Base-by-base conservation (phyloP, 2,888 invertebrate species). In the Psococerastis gibbosa region DNA sequence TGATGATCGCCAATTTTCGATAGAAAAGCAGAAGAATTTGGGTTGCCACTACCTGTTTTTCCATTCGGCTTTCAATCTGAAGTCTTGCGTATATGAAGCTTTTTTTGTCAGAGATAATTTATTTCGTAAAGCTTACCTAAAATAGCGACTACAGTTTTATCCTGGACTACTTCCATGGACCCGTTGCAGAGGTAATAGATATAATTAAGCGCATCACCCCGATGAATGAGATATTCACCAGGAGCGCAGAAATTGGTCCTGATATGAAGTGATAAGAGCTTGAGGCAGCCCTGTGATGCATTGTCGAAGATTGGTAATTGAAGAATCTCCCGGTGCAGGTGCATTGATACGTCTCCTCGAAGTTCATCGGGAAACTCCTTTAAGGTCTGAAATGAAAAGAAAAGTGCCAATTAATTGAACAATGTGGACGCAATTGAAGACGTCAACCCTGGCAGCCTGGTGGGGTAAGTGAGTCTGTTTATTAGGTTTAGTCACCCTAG, bases 311-410 rank as follows among this genome's bases (percentile, higher is more conserved):
- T 88, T 31, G 92, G 91, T 50, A 94, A 70, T 53, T 85, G 85
- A 52, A 95, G 70, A 56, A 94, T 88, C 65, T 94, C 94, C 47
- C 89, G 74, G 63, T 94, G 88, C 53, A 95, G 70, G 65, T 95
- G 94, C 77, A 94, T 78, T 43, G 89, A 89, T 33, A 95, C 89
- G 58, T 94, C 94, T 15, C 94, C 94, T 47, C 92, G 69, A 45
- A 95, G 67, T 62, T 94, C 94, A 60, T 94, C 92, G 0, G 94
- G 94, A 65, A 94, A 94, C 65, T 94, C 92, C 64, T 85, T 85
- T 51, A 92, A 66, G 41, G 89, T 87, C 91, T 91, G 67, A 49
- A 66, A 65, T 54, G 51, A 56, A 50, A 43, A 45, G 38, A 9
- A 22, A 27, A n/a, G n/a, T n/a, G n/a, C n/a, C n/a, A n/a, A n/a